These are phyloP conservation scores for Gymnocheta viridis DNA, from an alignment of 2,888 invertebrate genomes.

Conservation along the genomic window DNA sequence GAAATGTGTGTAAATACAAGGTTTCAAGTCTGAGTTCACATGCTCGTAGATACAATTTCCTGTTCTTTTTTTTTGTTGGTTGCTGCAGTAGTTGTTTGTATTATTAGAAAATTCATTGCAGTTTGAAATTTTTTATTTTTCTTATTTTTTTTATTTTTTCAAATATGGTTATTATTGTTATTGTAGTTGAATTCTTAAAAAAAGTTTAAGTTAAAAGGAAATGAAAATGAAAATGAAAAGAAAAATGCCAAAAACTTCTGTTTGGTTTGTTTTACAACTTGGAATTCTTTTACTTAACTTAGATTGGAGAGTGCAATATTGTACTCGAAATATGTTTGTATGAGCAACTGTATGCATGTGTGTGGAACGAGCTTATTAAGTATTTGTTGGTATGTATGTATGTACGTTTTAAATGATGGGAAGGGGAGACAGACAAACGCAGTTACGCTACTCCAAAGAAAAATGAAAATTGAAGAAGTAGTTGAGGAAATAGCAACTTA, in stretches of 20 bases:
- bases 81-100: constrained; percentile 53
- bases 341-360: background rate
- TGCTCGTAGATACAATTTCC: background rate
- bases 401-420: constrained; percentile 13
- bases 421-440: background rate
- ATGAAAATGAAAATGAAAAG: constrained; percentile 47
- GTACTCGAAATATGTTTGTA: constrained; percentile 18
- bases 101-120: constrained; percentile 65
- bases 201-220: constrained; percentile 44
- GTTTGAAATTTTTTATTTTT: constrained; percentile 38
- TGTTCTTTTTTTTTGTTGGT: constrained; percentile 20
- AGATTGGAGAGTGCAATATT: constrained; percentile 49
- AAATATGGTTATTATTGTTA: constrained; percentile 50
- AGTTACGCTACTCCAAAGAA: constrained; percentile 22
- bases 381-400: background rate
- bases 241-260: constrained; percentile 65
- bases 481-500: constrained; percentile 62
- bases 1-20: constrained; percentile 19
- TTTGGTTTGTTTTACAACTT: constrained; percentile 66
- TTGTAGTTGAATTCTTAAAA: constrained; percentile 51
- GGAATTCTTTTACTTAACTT: constrained; percentile 63
- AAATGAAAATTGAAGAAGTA: constrained; percentile 46
- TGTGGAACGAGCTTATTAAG: no score
- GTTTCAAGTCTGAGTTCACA: background rate
- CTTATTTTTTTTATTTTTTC: constrained; percentile 30